Conservation (phyloP, 2,888 invertebrate genomes). For the Seladonia tumulorum region DNA sequence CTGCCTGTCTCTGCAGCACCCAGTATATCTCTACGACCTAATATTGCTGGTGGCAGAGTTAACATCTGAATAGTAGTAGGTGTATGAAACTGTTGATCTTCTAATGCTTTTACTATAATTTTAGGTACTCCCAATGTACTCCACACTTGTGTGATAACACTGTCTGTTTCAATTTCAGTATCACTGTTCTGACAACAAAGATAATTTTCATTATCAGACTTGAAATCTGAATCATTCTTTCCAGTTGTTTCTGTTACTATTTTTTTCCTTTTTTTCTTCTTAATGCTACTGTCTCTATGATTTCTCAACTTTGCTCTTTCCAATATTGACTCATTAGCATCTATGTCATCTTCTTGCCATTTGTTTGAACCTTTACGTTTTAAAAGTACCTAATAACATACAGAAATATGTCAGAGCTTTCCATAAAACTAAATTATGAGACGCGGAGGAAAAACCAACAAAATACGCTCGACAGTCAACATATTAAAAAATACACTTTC, state of each 20-base stretch:
- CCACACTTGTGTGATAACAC: conserved; percentile 87
- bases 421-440: neutral
- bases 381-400: conserved; percentile 31
- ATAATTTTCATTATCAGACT: conserved; percentile 26
- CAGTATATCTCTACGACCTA: conserved; percentile 95
- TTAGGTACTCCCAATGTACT: conserved; percentile 89
- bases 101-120: conserved; percentile 89
- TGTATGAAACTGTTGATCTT: conserved; percentile 90
- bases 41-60: conserved; percentile 92
- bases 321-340: conserved; percentile 9
- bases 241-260: neutral
- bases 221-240: conserved; percentile 14
- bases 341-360: conserved; percentile 31
- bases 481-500: neutral
- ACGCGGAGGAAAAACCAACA: too few relatives aligned
- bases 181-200: conserved; percentile 2
- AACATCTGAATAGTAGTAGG: conserved; percentile 96
- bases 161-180: conserved; percentile 39
- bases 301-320: conserved; percentile 58
- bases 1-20: conserved; percentile 99
- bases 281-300: conserved; percentile 8
- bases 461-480: too few relatives aligned
- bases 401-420: neutral
- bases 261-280: conserved; percentile 18
- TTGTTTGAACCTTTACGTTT: conserved; percentile 43